Conservation (phyloP, 30 jellyfish, hydroid and myxozoan genomes). For the Sanderia malayensis region DNA sequence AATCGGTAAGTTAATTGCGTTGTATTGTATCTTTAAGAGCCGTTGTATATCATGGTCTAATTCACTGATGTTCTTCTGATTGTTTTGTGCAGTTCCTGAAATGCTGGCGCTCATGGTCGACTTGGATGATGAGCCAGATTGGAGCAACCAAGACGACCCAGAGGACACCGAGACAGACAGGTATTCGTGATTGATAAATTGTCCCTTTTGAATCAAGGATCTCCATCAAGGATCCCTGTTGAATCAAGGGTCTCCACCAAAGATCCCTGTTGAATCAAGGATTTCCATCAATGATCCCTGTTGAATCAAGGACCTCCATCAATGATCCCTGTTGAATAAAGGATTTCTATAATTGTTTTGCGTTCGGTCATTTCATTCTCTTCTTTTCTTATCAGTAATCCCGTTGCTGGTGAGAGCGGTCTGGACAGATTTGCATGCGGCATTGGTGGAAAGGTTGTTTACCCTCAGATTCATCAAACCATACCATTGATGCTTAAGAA, state of each 20-base stretch:
- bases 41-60: too few species aligned
- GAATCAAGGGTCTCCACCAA: neutral
- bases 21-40: too few species aligned
- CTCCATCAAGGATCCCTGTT: neutral
- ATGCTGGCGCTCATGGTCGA: slow-evolving; percentile 97
- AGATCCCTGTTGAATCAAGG: neutral
- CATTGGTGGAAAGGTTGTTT: slow-evolving; percentile 94
- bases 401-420: slow-evolving; percentile 98
- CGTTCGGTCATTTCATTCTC: neutral
- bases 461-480: slow-evolving; percentile 82
- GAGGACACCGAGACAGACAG: slow-evolving; percentile 95
- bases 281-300: neutral
- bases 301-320: neutral
- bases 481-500: slow-evolving; percentile 90
- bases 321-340: neutral
- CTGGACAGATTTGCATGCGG: slow-evolving; percentile 98
- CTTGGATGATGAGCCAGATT: slow-evolving; percentile 89
- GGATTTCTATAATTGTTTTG: neutral
- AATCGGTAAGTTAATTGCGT: slow-evolving; percentile 57
- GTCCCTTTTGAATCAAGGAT: too few species aligned
- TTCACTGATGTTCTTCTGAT: too few species aligned
- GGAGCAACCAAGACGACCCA: slow-evolving; percentile 80
- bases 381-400: slow-evolving; percentile 62
- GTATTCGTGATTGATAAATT: slow-evolving; percentile 18
- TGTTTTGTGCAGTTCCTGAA: slow-evolving; percentile 77